Percentiles rank a stretch among this genome's conserved stretches.
Conservation (phyloP, 1,140 invertebrate species). For the Chelonus insularis region DNA sequence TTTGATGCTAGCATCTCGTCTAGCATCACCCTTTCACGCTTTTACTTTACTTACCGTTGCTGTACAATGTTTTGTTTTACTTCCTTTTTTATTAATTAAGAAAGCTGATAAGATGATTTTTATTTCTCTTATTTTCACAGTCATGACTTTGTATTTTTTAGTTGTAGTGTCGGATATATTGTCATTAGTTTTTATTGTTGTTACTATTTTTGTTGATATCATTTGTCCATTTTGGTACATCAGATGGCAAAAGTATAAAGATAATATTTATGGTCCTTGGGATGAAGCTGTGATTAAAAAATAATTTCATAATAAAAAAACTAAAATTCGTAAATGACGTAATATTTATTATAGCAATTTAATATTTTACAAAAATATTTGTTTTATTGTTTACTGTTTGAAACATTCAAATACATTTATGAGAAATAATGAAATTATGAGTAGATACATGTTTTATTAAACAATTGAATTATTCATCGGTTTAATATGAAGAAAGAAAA, state of each 20-base stretch:
- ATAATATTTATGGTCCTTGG: constrained; percentile 95
- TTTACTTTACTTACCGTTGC: constrained; percentile 87
- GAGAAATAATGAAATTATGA: no score
- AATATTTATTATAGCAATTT: not conserved
- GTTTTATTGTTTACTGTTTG: no score
- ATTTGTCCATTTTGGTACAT: constrained; percentile 82
- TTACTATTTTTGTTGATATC: constrained; percentile 69
- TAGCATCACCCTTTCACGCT: constrained; percentile 81
- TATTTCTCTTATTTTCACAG: constrained; percentile 38
- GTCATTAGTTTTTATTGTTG: constrained; percentile 65
- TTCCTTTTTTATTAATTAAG: constrained; percentile 73
- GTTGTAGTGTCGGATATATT: constrained; percentile 63
- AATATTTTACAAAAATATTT: no score
- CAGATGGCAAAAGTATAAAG: constrained; percentile 80
- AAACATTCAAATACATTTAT: no score
- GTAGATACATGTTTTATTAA: no score
- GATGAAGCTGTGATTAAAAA: constrained; percentile 77
- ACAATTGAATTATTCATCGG: no score
- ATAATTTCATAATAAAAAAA: not conserved
- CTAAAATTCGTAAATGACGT: not conserved
- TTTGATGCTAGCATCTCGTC: constrained; percentile 89
- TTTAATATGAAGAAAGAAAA: no score
- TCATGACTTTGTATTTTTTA: constrained; percentile 60
- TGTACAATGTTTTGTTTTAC: constrained; percentile 85
- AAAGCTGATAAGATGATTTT: constrained; percentile 39